Conservation (phyloP, 2,113 vertebrate genomes). For the Zeus faber region DNA sequence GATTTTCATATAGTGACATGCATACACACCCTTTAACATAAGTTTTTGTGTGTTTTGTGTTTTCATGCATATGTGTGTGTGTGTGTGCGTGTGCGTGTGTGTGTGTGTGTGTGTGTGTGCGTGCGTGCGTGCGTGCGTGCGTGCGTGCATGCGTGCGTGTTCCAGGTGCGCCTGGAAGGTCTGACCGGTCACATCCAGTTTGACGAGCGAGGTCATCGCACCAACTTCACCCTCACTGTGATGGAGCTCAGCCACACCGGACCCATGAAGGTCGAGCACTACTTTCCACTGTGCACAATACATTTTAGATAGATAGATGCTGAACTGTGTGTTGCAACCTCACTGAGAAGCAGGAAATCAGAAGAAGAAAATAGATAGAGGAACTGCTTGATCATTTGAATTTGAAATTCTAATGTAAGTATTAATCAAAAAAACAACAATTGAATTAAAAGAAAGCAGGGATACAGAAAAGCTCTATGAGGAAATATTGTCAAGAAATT, state of each 20-base stretch:
- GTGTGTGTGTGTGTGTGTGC: background rate
- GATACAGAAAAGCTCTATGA: too few relatives aligned
- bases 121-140: background rate
- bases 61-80: background rate
- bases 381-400: too few relatives aligned
- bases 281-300: too few relatives aligned
- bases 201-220: constrained; percentile 90
- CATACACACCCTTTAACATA: too few relatives aligned
- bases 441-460: too few relatives aligned
- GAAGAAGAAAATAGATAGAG: too few relatives aligned
- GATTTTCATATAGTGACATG: background rate
- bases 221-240: constrained; percentile 89
- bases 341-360: too few relatives aligned
- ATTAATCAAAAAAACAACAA: too few relatives aligned
- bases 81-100: background rate
- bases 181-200: constrained; percentile 93
- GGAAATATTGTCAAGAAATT: too few relatives aligned
- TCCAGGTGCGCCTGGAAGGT: constrained; percentile 89
- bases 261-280: constrained; percentile 89
- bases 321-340: too few relatives aligned
- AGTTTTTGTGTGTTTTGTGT: background rate
- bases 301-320: too few relatives aligned
- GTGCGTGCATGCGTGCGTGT: background rate
- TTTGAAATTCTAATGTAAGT: too few relatives aligned
- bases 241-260: constrained; percentile 87